Percentiles rank a stretch among this genome's conserved stretches.
phyloP scores from a whole-genome alignment of 2,888 invertebrate species.

The Neoaliturus tenellus region DNA sequence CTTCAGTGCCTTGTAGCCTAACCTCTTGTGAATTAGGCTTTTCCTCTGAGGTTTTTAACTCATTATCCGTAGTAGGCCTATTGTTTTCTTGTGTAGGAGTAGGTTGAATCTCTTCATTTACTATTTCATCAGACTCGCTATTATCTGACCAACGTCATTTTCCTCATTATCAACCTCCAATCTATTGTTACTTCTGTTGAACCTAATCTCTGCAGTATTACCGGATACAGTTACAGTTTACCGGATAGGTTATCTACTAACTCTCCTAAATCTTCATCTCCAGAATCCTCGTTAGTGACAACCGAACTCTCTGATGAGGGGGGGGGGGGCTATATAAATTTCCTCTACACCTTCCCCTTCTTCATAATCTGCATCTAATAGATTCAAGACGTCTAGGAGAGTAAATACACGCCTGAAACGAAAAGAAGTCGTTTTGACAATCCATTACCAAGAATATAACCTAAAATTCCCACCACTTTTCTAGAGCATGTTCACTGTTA shows the following conservation, averaged over 20 bases:
- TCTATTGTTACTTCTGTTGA: conserved; percentile 32
- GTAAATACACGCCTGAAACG: conserved; percentile 56
- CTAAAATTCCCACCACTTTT: too few relatives aligned
- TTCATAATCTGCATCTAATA: conserved; percentile 48
- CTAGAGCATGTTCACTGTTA: too few relatives aligned
- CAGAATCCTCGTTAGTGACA: conserved; percentile 58
- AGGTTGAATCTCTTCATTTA: too few relatives aligned
- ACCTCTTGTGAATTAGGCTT: background rate
- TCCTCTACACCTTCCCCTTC: conserved; percentile 45
- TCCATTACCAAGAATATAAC: conserved; percentile 47
- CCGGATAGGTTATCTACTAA: conserved; percentile 57
- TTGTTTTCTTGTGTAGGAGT: too few relatives aligned
- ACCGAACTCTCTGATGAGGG: conserved; percentile 56
- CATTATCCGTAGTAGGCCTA: too few relatives aligned
- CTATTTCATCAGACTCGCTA: background rate
- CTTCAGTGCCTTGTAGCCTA: background rate
- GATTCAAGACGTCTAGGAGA: conserved; percentile 58
- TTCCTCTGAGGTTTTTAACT: conserved; percentile 13
- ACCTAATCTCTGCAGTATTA: conserved; percentile 54
- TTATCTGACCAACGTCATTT: conserved; percentile 14
- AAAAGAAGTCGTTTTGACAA: conserved; percentile 14
- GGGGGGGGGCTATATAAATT: conserved; percentile 55
- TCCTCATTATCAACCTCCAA: conserved; percentile 7
- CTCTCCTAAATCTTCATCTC: conserved; percentile 56
- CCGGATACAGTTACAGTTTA: conserved; percentile 58